Conservation (phyloP, 2,797 vertebrate genomes). For the Acestrorhynchus altus region DNA sequence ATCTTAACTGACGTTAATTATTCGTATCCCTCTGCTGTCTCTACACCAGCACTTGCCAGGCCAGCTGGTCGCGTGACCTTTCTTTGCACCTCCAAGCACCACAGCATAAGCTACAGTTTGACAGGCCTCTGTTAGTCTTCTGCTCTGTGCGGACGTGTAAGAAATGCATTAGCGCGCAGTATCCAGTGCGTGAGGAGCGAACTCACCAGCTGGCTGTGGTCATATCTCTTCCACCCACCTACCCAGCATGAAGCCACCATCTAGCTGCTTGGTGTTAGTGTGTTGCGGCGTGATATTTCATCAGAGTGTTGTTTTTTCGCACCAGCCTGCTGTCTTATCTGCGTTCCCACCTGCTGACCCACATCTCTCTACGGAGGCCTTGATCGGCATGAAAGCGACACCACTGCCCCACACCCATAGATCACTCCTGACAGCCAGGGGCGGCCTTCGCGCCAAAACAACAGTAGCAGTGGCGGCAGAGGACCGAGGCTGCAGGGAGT, state of each 20-base stretch:
- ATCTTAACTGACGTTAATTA: not conserved
- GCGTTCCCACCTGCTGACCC: constrained; percentile 44
- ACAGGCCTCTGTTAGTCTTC: constrained; percentile 28
- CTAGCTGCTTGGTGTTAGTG: constrained; percentile 18
- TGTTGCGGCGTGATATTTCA: constrained; percentile 40
- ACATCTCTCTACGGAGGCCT: constrained; percentile 19
- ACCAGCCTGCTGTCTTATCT: constrained; percentile 38
- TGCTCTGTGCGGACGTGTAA: constrained; percentile 14
- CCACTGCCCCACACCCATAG: constrained; percentile 10
- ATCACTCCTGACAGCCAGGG: constrained; percentile 34
- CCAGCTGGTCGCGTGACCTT: not conserved
- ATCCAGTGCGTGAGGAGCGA: not conserved
- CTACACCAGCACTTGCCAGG: too few relatives aligned
- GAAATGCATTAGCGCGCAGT: constrained; percentile 28
- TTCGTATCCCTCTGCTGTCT: not conserved
- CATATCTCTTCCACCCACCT: constrained; percentile 44
- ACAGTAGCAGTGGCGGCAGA: not conserved
- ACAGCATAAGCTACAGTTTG: not conserved
- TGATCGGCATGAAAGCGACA: constrained; percentile 4
- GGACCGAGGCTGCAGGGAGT: not conserved
- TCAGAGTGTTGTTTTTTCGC: constrained; percentile 27
- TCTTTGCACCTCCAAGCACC: not conserved
- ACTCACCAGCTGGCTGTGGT: constrained; percentile 45
- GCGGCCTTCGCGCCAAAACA: constrained; percentile 12
- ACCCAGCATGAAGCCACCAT: constrained; percentile 32